Conservation (phyloP, 2,113 vertebrate genomes). For the Ondatra zibethicus region DNA sequence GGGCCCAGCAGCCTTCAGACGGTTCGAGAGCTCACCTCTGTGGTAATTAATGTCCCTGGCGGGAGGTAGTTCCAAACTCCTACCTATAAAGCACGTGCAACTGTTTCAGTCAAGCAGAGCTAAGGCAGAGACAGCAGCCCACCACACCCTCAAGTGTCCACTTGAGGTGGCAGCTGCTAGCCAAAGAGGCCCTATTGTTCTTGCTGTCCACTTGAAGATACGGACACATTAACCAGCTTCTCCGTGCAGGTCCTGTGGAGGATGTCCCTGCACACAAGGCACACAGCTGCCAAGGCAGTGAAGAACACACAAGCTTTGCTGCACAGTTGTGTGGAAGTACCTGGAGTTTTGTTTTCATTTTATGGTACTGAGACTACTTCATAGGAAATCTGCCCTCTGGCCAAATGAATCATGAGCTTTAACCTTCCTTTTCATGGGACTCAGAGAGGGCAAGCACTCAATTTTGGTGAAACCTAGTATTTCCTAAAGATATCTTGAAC, state of each 20-base stretch:
- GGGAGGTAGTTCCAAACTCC: not conserved
- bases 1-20: not conserved
- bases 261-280: no score
- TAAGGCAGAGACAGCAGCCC: no score
- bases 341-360: not conserved
- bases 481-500: slow-evolving; percentile 62
- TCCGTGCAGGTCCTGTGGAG: no score
- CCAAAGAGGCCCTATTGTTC: fast-evolving
- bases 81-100: not conserved
- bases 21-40: not conserved
- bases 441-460: not conserved
- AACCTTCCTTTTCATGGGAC: not conserved
- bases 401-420: not conserved
- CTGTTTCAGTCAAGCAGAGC: not conserved
- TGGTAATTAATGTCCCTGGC: not conserved
- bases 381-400: not conserved
- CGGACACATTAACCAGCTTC: no score
- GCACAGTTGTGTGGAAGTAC: not conserved
- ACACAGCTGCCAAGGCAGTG: not conserved
- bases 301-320: not conserved
- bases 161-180: not conserved
- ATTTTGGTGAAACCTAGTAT: slow-evolving; percentile 25
- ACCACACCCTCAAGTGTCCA: not conserved
- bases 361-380: not conserved
- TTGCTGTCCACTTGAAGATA: not conserved